These are phyloP conservation scores for Erpetoichthys calabaricus DNA, from an alignment of 2,797 vertebrate species.

Conservation along the genomic window DNA sequence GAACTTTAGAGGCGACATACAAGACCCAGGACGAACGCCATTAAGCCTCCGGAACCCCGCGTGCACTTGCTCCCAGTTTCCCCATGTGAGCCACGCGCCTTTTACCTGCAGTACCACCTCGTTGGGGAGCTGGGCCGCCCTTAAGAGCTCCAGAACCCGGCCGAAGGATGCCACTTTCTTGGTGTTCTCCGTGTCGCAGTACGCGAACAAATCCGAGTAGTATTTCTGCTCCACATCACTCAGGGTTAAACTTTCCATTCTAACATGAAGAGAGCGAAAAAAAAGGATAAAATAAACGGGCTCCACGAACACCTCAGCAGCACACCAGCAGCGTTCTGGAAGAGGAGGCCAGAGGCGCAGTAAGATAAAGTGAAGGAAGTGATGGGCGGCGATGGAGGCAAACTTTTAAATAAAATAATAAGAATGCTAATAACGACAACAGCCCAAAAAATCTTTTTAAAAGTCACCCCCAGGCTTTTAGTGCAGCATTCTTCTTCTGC, in stretches of 20 bases:
- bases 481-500: constrained; percentile 9
- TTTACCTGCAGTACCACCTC: constrained; percentile 89
- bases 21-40: no score
- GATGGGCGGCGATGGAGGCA: neutral
- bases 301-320: no score
- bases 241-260: constrained; percentile 89
- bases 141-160: constrained; percentile 87
- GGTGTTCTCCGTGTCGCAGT: constrained; percentile 94
- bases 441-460: constrained; percentile 3
- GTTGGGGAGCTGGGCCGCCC: constrained; percentile 87
- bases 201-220: constrained; percentile 87
- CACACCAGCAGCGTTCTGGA: no score
- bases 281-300: neutral
- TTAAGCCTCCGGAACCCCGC: no score
- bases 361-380: neutral
- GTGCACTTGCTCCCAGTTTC: no score
- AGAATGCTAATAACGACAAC: neutral
- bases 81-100: no score
- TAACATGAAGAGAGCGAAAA: constrained; percentile 26
- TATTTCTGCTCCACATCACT: constrained; percentile 93
- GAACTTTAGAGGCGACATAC: no score
- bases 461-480: constrained; percentile 27
- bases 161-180: constrained; percentile 91
- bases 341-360: constrained; percentile 40
- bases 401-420: constrained; percentile 3